Conservation (phyloP, 2,113 vertebrate species). For the Corydoras maculifer region DNA sequence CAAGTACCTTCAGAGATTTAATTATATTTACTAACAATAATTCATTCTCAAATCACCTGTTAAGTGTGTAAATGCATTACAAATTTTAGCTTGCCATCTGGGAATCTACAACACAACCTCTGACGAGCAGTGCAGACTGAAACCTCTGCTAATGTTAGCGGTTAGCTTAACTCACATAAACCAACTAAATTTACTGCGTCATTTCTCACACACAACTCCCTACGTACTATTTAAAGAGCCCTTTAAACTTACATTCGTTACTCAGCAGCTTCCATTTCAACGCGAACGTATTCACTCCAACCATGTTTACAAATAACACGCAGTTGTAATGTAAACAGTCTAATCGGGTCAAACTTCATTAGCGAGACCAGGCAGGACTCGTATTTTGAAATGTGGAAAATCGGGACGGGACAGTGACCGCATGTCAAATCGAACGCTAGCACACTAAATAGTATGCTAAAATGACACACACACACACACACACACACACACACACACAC, state of each 20-base stretch:
- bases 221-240: neutral
- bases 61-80: no score
- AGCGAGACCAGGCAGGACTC: neutral
- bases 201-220: neutral
- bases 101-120: no score
- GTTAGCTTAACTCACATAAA: neutral
- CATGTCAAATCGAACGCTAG: neutral
- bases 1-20: no score
- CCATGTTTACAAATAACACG: neutral
- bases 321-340: neutral
- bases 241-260: neutral
- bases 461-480: neutral
- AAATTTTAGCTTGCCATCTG: no score
- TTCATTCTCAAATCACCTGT: no score
- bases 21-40: no score
- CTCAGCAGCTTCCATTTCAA: neutral
- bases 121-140: neutral
- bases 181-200: constrained; percentile 8
- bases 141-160: neutral
- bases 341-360: constrained; percentile 18
- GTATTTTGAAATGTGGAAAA: constrained; percentile 24
- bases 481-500: no score
- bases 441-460: neutral
- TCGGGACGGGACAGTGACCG: neutral
- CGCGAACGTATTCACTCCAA: neutral